Conservation (phyloP, 30 jellyfish, hydroid and myxozoan genomes). For the Phacellophora camtschatica region DNA sequence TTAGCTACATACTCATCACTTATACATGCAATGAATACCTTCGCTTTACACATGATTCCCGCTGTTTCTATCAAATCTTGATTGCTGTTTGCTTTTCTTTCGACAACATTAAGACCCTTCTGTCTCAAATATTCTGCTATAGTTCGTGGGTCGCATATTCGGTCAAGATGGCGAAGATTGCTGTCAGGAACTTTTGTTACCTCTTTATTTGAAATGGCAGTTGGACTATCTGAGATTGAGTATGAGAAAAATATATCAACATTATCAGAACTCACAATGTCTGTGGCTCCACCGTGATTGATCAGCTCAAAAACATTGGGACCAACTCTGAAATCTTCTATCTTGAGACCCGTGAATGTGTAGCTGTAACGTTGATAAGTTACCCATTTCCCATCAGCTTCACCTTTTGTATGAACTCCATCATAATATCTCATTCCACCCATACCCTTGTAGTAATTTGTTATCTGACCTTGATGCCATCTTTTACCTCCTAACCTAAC, state of each 20-base stretch:
- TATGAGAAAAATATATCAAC: constrained; percentile 50
- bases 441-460: not conserved
- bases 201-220: constrained; percentile 36
- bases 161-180: not conserved
- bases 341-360: not conserved
- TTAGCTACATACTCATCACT: constrained; percentile 67
- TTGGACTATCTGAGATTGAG: constrained; percentile 37
- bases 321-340: constrained; percentile 60
- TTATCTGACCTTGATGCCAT: constrained; percentile 74
- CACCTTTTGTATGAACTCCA: constrained; percentile 69
- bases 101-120: constrained; percentile 45
- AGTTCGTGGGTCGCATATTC: constrained; percentile 54
- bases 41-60: constrained; percentile 57
- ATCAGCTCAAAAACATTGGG: constrained; percentile 77
- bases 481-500: constrained; percentile 48
- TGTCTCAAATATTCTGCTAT: constrained; percentile 28
- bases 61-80: constrained; percentile 43
- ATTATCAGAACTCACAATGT: not conserved
- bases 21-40: constrained; percentile 80
- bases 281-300: not conserved
- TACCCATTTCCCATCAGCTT: constrained; percentile 68
- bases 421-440: constrained; percentile 11
- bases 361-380: constrained; percentile 41
- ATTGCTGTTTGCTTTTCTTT: not conserved
- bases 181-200: not conserved